phyloP scores from a whole-genome alignment of 2,797 vertebrate genomes.

The Hypotaenidia okinawae region DNA sequence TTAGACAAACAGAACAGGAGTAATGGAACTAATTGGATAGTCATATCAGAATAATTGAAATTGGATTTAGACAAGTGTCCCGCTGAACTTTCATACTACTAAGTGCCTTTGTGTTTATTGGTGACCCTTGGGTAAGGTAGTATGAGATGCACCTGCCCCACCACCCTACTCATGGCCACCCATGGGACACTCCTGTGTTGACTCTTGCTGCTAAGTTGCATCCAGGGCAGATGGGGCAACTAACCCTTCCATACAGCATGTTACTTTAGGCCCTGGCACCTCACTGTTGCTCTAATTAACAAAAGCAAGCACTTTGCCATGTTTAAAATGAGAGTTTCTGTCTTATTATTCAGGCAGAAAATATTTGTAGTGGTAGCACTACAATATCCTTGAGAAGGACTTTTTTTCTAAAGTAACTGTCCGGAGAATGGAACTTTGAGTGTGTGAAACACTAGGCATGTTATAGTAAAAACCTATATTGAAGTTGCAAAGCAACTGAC shows the following conservation, averaged over 20 bases:
- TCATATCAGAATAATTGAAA: not conserved
- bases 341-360: not conserved
- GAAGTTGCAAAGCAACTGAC: not conserved
- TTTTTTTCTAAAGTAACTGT: not conserved
- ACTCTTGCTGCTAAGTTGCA: fast-evolving
- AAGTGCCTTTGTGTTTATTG: fast-evolving
- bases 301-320: not conserved
- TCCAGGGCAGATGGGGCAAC: fast-evolving
- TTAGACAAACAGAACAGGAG: not conserved
- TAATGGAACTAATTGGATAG: not conserved
- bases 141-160: not conserved
- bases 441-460: not conserved
- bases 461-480: not conserved
- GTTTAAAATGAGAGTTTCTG: not conserved
- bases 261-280: not conserved
- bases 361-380: not conserved
- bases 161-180: fast-evolving
- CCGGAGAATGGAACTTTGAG: not conserved
- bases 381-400: not conserved
- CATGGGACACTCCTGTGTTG: fast-evolving
- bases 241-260: fast-evolving
- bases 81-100: no score
- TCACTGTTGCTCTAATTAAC: not conserved
- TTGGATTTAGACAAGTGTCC: not conserved
- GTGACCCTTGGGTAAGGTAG: fast-evolving